A percentile compares a stretch with the other conserved stretches of the same genome.
Conservation (phyloP, 1,140 invertebrate species). For the Drosophila malerkotliana region DNA sequence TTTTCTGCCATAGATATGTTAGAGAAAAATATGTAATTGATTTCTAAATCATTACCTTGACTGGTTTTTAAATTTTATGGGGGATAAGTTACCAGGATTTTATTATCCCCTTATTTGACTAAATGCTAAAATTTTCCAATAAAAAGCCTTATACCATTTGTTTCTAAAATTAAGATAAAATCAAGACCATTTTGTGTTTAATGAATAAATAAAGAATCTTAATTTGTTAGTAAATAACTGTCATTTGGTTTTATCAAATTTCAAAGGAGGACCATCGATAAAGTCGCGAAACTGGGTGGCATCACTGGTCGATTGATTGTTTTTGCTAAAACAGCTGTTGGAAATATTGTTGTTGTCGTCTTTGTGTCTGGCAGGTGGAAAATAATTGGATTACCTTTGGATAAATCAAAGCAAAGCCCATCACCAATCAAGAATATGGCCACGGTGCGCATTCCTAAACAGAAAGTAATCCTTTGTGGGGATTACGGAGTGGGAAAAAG, state of each 20-base stretch:
- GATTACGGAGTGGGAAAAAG: conserved; percentile 98
- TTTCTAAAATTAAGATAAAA: too few species aligned
- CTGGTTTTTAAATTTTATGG: too few species aligned
- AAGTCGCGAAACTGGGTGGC: neutral
- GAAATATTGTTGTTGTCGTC: conserved; percentile 44
- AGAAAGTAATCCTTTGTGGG: conserved; percentile 97
- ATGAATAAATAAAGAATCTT: too few species aligned
- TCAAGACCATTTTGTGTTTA: too few species aligned
- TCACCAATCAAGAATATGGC: conserved; percentile 86
- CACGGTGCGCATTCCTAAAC: conserved; percentile 92
- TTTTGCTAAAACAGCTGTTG: conserved; percentile 51
- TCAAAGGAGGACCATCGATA: neutral
- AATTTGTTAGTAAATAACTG: neutral
- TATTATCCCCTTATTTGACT: too few species aligned
- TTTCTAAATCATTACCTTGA: too few species aligned
- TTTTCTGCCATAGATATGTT: too few species aligned
- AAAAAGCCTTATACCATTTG: too few species aligned
- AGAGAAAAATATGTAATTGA: too few species aligned
- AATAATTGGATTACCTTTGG: conserved; percentile 59
- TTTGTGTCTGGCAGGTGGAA: conserved; percentile 60
- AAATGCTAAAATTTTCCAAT: too few species aligned
- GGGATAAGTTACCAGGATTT: too few species aligned
- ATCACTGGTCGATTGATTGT: conserved; percentile 4
- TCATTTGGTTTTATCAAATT: neutral
- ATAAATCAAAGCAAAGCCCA: conserved; percentile 3